These are phyloP conservation scores for Ichneumoninae sp. DNA, from an alignment of 2,888 invertebrate genomes.

Conservation along the genomic window DNA sequence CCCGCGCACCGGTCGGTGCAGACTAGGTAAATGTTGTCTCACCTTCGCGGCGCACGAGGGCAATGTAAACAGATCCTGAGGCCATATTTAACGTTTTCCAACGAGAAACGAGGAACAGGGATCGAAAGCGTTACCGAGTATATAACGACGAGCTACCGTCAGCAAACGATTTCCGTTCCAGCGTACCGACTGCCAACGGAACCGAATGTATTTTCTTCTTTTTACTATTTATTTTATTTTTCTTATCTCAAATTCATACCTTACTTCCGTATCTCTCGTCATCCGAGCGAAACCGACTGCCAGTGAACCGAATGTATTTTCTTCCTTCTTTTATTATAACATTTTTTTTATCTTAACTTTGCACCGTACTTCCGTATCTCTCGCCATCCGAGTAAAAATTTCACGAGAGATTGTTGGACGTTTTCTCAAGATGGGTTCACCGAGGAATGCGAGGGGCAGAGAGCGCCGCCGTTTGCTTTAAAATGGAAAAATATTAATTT, in stretches of 20 bases:
- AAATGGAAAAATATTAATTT: slow-evolving; percentile 18
- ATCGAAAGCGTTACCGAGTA: slow-evolving; percentile 48
- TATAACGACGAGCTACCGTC: slow-evolving; percentile 10
- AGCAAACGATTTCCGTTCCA: not conserved
- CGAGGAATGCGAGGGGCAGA: not conserved
- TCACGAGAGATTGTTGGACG: slow-evolving; percentile 21
- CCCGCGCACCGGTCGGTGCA: slow-evolving; percentile 44
- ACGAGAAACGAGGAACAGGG: slow-evolving; percentile 50
- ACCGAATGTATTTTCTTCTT: not conserved
- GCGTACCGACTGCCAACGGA: slow-evolving; percentile 18
- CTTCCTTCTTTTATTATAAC: not conserved
- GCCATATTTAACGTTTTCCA: slow-evolving; percentile 72
- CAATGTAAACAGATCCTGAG: slow-evolving; percentile 73
- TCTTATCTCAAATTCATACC: slow-evolving; percentile 14
- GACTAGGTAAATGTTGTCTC: slow-evolving; percentile 75
- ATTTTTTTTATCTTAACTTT: slow-evolving; percentile 13
- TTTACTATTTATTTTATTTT: not conserved
- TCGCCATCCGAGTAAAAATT: slow-evolving; percentile 14
- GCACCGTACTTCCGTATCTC: slow-evolving; percentile 6
- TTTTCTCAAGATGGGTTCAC: slow-evolving; percentile 28
- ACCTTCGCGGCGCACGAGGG: slow-evolving; percentile 70
- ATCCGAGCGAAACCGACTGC: not conserved
- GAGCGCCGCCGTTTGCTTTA: not conserved
- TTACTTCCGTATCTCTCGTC: slow-evolving; percentile 1
- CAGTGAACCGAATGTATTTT: slow-evolving; percentile 9